phyloP scores from a whole-genome alignment of 1,140 invertebrate genomes.

The Melanaphis sacchari region DNA sequence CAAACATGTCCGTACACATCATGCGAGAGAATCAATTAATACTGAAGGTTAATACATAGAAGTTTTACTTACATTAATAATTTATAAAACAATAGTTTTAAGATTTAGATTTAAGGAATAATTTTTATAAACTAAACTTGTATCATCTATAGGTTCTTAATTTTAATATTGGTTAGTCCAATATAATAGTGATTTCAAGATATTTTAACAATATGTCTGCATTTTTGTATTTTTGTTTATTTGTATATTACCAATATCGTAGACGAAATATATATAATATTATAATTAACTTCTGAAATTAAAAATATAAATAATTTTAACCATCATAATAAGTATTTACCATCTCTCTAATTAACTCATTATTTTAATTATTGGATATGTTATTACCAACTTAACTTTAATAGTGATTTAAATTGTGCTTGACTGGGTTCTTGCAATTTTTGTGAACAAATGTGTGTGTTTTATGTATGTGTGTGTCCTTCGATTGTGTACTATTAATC shows the following conservation, averaged over 20 bases:
- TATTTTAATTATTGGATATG: constrained; percentile 9
- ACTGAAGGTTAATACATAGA: constrained; percentile 74
- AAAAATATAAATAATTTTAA: constrained; percentile 19
- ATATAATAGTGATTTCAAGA: not conserved
- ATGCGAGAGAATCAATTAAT: constrained; percentile 82
- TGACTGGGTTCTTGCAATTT: constrained; percentile 4
- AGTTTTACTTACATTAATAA: not conserved
- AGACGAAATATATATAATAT: not conserved
- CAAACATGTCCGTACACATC: constrained; percentile 86
- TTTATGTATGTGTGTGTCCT: constrained; percentile 32
- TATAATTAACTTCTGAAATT: not conserved
- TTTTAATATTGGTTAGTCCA: not conserved
- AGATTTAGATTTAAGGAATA: not conserved
- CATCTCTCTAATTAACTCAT: not conserved
- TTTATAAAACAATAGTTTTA: not conserved
- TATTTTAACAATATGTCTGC: constrained; percentile 4
- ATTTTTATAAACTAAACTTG: not conserved
- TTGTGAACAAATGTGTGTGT: constrained; percentile 49
- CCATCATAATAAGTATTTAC: not conserved
- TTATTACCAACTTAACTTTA: not conserved
- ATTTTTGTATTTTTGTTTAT: not conserved
- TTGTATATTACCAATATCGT: not conserved
- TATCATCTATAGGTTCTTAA: not conserved
- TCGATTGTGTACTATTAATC: constrained; percentile 19
- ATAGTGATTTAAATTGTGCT: constrained; percentile 29